These are phyloP conservation scores for Scaptodrosophila latifasciaeformis DNA, from an alignment of 2,888 invertebrate genomes.

Conservation along the genomic window DNA sequence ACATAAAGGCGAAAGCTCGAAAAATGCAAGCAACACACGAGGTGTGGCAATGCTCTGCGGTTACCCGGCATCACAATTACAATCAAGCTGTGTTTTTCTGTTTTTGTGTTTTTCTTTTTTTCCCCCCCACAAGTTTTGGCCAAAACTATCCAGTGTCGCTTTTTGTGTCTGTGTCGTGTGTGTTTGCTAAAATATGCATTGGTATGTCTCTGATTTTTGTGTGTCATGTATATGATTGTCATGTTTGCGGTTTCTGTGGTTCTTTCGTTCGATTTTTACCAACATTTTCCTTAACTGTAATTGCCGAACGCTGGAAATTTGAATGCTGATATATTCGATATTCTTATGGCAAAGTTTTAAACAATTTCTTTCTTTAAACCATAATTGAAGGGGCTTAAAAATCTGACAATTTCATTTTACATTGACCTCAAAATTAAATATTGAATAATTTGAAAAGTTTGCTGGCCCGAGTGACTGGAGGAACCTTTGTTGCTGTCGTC, in stretches of 20 bases:
- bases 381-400: conserved; percentile 15
- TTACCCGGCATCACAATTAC: conserved; percentile 1
- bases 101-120: background rate
- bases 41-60: conserved; percentile 46
- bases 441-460: no score
- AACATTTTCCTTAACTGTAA: conserved; percentile 3
- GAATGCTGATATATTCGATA: conserved; percentile 7
- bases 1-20: background rate
- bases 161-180: no score
- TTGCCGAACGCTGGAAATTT: background rate
- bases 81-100: background rate
- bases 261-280: conserved; percentile 10
- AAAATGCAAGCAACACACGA: conserved; percentile 39
- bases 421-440: no score
- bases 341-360: background rate
- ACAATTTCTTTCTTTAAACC: conserved; percentile 16
- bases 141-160: no score
- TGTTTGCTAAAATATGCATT: no score
- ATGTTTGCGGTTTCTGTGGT: conserved; percentile 39
- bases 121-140: no score
- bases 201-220: conserved; percentile 21
- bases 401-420: background rate
- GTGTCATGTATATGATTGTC: conserved; percentile 40
- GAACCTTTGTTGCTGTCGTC: no score
- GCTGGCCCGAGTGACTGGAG: no score